Conservation (phyloP, 2,797 vertebrate species). For the Vultur gryphus region DNA sequence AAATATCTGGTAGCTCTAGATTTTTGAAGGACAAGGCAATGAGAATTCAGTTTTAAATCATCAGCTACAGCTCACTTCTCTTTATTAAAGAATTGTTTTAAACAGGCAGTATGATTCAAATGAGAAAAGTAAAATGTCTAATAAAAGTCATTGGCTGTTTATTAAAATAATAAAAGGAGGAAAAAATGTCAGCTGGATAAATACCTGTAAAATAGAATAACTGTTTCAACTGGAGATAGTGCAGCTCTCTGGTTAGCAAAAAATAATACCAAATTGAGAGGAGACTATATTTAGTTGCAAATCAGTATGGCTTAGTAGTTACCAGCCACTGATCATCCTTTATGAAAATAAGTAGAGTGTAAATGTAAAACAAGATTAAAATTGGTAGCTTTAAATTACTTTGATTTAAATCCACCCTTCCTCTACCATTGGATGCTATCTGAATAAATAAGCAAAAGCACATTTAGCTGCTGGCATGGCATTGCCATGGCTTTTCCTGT, state of each 20-base stretch:
- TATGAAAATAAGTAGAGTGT: not conserved
- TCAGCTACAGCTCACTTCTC: not conserved
- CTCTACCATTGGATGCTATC: not conserved
- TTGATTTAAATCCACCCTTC: not conserved
- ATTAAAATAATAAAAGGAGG: not conserved
- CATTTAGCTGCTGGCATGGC: not conserved
- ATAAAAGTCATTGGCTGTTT: not conserved
- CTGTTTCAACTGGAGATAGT: not conserved
- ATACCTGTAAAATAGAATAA: not conserved
- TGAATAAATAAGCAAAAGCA: not conserved
- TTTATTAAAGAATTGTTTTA: not conserved
- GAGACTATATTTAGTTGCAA: not conserved
- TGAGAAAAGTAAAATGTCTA: not conserved
- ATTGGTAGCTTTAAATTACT: constrained; percentile 1
- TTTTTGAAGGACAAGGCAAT: not conserved
- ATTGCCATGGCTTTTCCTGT: not conserved
- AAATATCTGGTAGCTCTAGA: not conserved
- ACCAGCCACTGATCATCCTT: not conserved
- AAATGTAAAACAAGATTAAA: constrained; percentile 1
- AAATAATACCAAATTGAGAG: not conserved
- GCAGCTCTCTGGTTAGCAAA: not conserved
- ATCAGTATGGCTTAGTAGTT: not conserved
- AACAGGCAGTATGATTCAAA: not conserved
- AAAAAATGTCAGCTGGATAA: not conserved
- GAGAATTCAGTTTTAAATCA: not conserved